These are phyloP conservation scores for Endotricha flammealis DNA, from an alignment of 2,888 invertebrate species.

Conservation along the genomic window DNA sequence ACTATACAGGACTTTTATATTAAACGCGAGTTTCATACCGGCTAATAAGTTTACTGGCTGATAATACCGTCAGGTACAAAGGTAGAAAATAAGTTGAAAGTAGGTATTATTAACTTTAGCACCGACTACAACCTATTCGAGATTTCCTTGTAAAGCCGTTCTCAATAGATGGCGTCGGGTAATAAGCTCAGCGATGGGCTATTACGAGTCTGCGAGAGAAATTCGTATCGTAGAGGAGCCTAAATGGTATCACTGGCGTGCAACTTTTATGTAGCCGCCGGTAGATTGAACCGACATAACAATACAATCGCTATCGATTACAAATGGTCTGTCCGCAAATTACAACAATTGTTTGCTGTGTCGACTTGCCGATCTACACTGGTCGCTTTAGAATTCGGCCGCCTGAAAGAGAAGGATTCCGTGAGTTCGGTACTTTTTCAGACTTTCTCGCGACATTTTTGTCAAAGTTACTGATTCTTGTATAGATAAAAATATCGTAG, in stretches of 20 bases:
- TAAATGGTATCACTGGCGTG: constrained; percentile 48
- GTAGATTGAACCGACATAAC: constrained; percentile 44
- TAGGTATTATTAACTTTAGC: constrained; percentile 58
- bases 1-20: constrained; percentile 5
- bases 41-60: constrained; percentile 21
- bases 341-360: constrained; percentile 49
- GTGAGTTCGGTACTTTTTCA: too few relatives aligned
- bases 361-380: constrained; percentile 14
- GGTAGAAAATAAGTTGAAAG: constrained; percentile 48
- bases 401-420: too few relatives aligned
- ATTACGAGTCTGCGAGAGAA: constrained; percentile 63
- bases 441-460: too few relatives aligned
- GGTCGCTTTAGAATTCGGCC: too few relatives aligned
- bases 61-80: constrained; percentile 39
- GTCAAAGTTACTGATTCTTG: too few relatives aligned
- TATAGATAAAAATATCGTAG: too few relatives aligned
- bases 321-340: constrained; percentile 55
- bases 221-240: constrained; percentile 57
- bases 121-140: constrained; percentile 66
- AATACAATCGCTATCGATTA: constrained; percentile 64
- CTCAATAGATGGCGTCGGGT: constrained; percentile 73
- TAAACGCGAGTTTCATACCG: constrained; percentile 13
- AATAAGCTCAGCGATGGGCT: constrained; percentile 75
- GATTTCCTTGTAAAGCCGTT: constrained; percentile 73
- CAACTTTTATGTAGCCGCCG: constrained; percentile 53